Base-by-base conservation (phyloP, 2,888 invertebrate species). In the Cyclophora punctaria region DNA sequence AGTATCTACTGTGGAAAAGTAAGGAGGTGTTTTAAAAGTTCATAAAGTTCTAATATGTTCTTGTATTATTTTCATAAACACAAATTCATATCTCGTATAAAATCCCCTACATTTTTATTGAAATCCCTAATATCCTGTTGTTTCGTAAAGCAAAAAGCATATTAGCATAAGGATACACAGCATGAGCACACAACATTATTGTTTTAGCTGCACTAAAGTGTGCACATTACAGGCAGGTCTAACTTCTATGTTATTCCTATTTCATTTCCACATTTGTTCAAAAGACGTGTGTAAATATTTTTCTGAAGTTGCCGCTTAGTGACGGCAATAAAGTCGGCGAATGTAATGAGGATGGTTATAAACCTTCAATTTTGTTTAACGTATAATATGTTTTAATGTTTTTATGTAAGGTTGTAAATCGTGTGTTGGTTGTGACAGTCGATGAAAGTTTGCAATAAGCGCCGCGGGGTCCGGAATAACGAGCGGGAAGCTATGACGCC, bases 391-490 rank as follows among this genome's bases (percentile, higher is more conserved):
- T 43, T 34, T 44, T 44, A 20, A 20, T 4, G 34, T 34, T 4
- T 4, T 33, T 55, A 52, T 5, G 43, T 52, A 83, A 71, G 75
- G 80, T 78, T 67, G 59, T 71, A 63, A 72, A 57, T 82, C 51
- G 72, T 58, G 55, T 63, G 64, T 55, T 62, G 61, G 49, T 55
- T 59, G 53, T 57, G 62, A 60, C 60, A 68, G 64, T 64, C 70
- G 70, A 62, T 60, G 61, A 74, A 77, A 71, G 67, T 73, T 80
- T 68, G 78, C 66, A 58, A 64, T 61, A 60, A 67, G 63, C 78
- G 83, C 85, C 78, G 75, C 80, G 71, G 83, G 86, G 81, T 73
- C 71, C 71, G 59, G 61, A 60, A 73, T 85, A 85, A 86, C 80
- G 81, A 86, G 82, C 69, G 64, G 68, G 64, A 65, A 63, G 69